Evolutionary conservation across 2,888 invertebrate species (phyloP), one percentile per base, ranked within the genome.

Genomic region (Germaria angustata): DNA sequence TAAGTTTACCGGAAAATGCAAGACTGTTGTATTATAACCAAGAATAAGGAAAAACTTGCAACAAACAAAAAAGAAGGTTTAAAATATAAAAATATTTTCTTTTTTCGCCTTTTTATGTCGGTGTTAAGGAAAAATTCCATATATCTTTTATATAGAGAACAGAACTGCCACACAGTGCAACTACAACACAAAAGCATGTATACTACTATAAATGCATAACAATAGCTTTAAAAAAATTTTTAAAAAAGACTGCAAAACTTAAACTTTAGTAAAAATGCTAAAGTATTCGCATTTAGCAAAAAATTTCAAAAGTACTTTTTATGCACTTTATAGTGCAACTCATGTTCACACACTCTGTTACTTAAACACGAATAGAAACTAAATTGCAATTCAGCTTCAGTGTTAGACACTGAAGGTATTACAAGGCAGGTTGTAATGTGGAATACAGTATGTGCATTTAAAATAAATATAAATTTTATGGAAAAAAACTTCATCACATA

Each of bases 311-410:
- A 59, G 36, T 53, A 66, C 57, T 78, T 79, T 79, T 66, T 71
- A 82, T 76, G 82, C 75, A 79, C 39, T 82, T 79, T 71, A 44
- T 51, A 71, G 57, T 79, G 75, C 82, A 79, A 82, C 71, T 82
- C 75, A 79, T 79, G 79, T 79, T 79, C 46, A 68, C 59, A 73
- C 66, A 51, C 57, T 79, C 51, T 79, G 57, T 73, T 66, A 49
- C 51, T 66, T 51, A 57, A 66, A 68, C 49, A 66, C 36, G 59
- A 68, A 75, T 59, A 57, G 39, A 76, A 77, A 24, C 17, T 41
- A 9, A 59, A 65, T 39, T 68, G 66, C 39, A 59, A 39, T 51
- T 68, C 13, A 44, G 5, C 1, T 39, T 59, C 32, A 32, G 3
- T 68, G 36, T 17, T 34, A 46, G n/a, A 32, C 28, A 41, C 17